Evolutionary conservation across 2,888 invertebrate species (phyloP).

Genomic region (Agrypnus murinus): DNA sequence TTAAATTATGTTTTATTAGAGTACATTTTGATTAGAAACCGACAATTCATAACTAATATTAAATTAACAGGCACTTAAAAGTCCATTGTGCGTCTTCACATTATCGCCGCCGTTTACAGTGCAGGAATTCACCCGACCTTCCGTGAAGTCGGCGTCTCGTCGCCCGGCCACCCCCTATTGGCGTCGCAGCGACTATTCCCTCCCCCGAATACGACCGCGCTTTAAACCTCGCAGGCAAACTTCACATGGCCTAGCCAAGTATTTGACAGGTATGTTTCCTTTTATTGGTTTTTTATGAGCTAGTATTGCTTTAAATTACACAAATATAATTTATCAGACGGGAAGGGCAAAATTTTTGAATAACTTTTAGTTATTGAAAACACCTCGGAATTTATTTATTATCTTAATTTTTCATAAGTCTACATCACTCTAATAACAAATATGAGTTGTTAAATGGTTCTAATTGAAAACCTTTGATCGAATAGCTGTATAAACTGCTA

Average conservation of each 20-base stretch:
- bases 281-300: constrained; percentile 15
- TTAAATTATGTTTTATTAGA: too few species aligned
- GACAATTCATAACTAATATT: constrained; percentile 2
- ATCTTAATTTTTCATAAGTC: too few species aligned
- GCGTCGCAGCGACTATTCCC: constrained; percentile 43
- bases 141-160: constrained; percentile 31
- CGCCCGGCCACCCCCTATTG: constrained; percentile 37
- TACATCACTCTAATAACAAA: too few species aligned
- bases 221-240: constrained; percentile 42
- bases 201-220: constrained; percentile 37
- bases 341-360: too few species aligned
- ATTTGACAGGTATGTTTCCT: constrained; percentile 47
- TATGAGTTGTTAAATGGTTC: too few species aligned
- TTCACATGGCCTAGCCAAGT: constrained; percentile 40
- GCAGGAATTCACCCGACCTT: constrained; percentile 30
- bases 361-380: too few species aligned
- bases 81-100: constrained; percentile 47
- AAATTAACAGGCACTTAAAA: constrained; percentile 31
- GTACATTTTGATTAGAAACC: neutral
- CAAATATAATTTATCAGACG: too few species aligned
- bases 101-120: constrained; percentile 46
- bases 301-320: neutral
- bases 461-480: neutral
- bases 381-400: too few species aligned
- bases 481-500: neutral